A percentile compares a stretch with the other conserved stretches of the same genome.
phyloP scores from a whole-genome alignment of 2,113 vertebrate species.

The Hemichromis elongatus region DNA sequence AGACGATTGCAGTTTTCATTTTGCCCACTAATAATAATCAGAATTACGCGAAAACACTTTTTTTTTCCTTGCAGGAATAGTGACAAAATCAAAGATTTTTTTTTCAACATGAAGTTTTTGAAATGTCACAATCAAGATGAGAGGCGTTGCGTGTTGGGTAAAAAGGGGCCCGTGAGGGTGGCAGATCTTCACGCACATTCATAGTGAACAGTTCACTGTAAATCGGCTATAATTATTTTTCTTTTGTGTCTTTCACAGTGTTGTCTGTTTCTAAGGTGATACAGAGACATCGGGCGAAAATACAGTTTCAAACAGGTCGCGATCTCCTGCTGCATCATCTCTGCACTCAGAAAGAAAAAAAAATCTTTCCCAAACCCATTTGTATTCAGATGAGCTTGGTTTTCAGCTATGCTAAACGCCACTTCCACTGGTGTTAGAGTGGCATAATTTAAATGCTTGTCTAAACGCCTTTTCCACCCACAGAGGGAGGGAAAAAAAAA shows the following conservation, averaged over 20 bases:
- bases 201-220: not conserved
- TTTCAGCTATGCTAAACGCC: not conserved
- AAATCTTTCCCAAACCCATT: not conserved
- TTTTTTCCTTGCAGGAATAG: not conserved
- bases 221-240: accelerated
- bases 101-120: not conserved
- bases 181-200: not conserved
- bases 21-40: not conserved
- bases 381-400: conserved; percentile 13
- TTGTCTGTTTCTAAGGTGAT: not conserved
- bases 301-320: not conserved
- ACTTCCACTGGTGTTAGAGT: not conserved
- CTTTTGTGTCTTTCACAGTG: not conserved
- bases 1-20: not conserved
- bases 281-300: not conserved
- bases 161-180: not conserved
- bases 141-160: not conserved
- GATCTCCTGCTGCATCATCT: not conserved
- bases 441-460: conserved; percentile 15
- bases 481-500: not conserved
- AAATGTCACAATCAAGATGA: not conserved
- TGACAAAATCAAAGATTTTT: not conserved
- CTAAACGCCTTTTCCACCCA: conserved; percentile 2
- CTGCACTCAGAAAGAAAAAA: not conserved
- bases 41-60: not conserved